A percentile compares a stretch with the other conserved stretches of the same genome.
Evolutionary conservation across 2,113 vertebrate species (phyloP).

Genomic region (Neofelis nebulosa): DNA sequence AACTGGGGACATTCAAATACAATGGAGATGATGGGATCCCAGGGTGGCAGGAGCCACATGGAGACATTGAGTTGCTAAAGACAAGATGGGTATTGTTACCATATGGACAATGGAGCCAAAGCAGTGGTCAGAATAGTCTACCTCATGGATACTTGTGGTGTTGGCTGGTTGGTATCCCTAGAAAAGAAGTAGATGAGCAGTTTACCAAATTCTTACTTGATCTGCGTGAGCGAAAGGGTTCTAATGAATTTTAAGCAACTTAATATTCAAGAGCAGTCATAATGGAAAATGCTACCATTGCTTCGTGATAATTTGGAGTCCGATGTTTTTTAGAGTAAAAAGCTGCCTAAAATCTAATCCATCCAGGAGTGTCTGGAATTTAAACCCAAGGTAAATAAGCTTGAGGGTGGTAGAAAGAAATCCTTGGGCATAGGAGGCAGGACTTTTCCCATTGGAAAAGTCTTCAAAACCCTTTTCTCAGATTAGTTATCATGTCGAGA

Average conservation of each 20-base stretch:
- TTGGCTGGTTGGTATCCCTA: neutral
- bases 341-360: neutral
- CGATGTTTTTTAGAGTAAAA: neutral
- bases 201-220: neutral
- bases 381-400: neutral
- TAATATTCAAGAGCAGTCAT: neutral
- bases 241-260: neutral
- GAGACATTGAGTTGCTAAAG: neutral
- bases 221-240: neutral
- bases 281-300: neutral
- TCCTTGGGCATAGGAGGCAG: no score
- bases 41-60: rapidly evolving
- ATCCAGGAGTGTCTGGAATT: neutral
- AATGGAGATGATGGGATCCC: neutral
- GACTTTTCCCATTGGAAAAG: neutral
- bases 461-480: neutral
- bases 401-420: neutral
- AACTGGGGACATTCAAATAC: neutral
- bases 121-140: neutral
- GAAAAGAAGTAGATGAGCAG: neutral
- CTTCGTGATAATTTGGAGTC: neutral
- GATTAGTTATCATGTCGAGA: neutral
- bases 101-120: neutral
- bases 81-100: neutral
- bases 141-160: neutral